phyloP scores from a whole-genome alignment of 2,113 vertebrate genomes.

The Danionella cerebrum region DNA sequence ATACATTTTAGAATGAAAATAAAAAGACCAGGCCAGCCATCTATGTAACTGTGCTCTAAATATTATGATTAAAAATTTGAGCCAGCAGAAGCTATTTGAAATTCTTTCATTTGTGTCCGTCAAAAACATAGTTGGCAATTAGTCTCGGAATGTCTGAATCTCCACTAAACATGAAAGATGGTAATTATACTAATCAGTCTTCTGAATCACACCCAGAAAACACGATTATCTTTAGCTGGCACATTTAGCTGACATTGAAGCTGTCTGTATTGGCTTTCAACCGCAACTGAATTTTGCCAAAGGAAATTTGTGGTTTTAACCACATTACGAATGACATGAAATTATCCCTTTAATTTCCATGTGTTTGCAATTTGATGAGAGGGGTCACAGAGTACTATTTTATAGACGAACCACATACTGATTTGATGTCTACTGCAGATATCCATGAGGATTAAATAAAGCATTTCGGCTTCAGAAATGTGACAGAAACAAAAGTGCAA shows the following conservation, averaged over 20 bases:
- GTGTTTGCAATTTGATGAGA: not conserved
- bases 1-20: not conserved
- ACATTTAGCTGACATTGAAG: not conserved
- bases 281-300: constrained; percentile 5
- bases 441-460: not conserved
- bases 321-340: not conserved
- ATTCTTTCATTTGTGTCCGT: not conserved
- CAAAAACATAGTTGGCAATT: not conserved
- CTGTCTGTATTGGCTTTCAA: not conserved
- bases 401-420: not conserved
- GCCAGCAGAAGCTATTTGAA: not conserved
- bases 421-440: not conserved
- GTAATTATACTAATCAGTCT: constrained; percentile 18
- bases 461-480: no score
- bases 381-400: not conserved
- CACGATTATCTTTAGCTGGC: not conserved
- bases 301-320: not conserved
- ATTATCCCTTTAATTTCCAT: not conserved
- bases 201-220: not conserved
- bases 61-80: not conserved
- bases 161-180: constrained; percentile 5
- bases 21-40: not conserved
- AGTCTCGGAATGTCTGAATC: not conserved
- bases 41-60: not conserved
- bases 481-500: not conserved